These are phyloP conservation scores for Stenodera caucasica DNA, from an alignment of 2,888 invertebrate species.

Conservation along the genomic window DNA sequence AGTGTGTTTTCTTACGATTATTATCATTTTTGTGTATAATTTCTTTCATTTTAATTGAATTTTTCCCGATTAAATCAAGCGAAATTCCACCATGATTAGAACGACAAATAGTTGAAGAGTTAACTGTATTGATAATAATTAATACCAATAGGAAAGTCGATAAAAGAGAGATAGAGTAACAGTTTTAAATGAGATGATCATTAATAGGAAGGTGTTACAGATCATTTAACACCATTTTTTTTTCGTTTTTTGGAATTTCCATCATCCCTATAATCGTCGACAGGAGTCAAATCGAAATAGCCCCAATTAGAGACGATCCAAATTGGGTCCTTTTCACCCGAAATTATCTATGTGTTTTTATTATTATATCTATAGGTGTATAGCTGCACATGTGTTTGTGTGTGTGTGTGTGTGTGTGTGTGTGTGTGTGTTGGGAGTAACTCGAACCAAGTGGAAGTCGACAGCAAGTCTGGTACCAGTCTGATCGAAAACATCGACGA, in stretches of 20 bases:
- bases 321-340: background rate
- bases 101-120: background rate
- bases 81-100: background rate
- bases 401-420: background rate
- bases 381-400: background rate
- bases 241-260: background rate
- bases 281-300: too few species aligned
- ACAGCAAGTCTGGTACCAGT: constrained; percentile 45
- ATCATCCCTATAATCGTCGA: too few species aligned
- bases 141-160: background rate
- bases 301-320: background rate
- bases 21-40: too few species aligned
- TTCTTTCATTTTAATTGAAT: background rate
- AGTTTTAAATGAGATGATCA: background rate
- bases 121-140: background rate
- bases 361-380: background rate
- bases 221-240: background rate
- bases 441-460: constrained; percentile 39
- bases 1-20: too few species aligned
- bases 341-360: too few species aligned
- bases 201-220: background rate
- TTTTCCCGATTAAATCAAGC: background rate
- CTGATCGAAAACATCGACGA: constrained; percentile 37
- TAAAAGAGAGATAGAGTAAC: background rate
- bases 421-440: constrained; percentile 34